Base-by-base conservation (phyloP, 2,888 invertebrate genomes). In the Caenorhabditis panamensis region DNA sequence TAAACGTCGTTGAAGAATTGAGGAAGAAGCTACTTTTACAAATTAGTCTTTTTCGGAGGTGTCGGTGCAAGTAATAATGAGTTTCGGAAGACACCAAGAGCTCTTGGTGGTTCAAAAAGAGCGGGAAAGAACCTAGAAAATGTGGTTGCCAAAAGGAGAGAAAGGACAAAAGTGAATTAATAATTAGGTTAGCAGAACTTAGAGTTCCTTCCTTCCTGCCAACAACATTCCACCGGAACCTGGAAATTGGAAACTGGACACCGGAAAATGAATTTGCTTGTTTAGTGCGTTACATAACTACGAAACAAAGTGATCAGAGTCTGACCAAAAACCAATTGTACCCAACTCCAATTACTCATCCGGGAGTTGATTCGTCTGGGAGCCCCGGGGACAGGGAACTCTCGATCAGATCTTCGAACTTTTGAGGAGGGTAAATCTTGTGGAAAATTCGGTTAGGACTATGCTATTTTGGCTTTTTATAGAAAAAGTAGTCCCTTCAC, bases 1-100 rank as follows among this genome's bases (percentile, higher is more conserved):
- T 49, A 73, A 73, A 59, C n/a, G 61, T 71, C 41, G 36, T 62
- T 63, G 8, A 36, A 37, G 24, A 69, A 58, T 68, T 54, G 69
- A n/a, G n/a, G n/a, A 13, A 11, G 13, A 41, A 41, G 44, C 18
- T 54, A 37, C 72, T 56, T 49, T 72, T 63, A 24, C 22, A 72
- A 72, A 63, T 72, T 72, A 63, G 63, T 72, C 63, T 54, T 47
- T 64, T 53, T 49, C 2, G n/a, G 18, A 51, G 36, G 22, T 24
- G 11, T 20, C 3, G 44, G 59, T 24, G 28, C 28, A 22, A n/a
- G 36, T 8, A 22, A 37, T 24, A 54, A 18, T 41, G 41, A 41
- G 9, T 41, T 41, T 36, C 37, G 54, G 51, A 62, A 37, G 54
- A 56, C 28, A 8, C 26, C 6, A 36, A 61, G 61, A 26, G 22